A percentile compares a stretch with the other conserved stretches of the same genome.
Conservation (phyloP, 2,888 invertebrate genomes). For the Brenthis daphne region DNA sequence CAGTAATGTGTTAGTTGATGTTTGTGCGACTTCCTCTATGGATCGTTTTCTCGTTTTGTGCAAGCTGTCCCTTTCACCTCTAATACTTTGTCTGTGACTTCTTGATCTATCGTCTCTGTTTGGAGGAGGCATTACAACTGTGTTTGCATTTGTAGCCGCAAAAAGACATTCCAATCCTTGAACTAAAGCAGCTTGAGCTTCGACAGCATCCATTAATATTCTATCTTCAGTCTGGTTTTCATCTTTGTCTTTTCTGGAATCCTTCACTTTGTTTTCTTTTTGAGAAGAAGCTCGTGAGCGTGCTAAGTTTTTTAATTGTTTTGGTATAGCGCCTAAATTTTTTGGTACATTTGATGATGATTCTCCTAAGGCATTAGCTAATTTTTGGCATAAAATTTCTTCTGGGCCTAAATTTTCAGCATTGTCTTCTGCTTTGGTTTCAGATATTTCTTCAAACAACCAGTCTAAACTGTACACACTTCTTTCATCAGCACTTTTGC, state of each 20-base stretch:
- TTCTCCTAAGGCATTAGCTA: slow-evolving; percentile 67
- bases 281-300: slow-evolving; percentile 82
- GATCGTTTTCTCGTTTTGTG: slow-evolving; percentile 77
- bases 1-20: slow-evolving; percentile 84
- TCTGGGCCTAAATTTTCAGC: slow-evolving; percentile 58
- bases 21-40: slow-evolving; percentile 84
- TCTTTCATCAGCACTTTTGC: slow-evolving; percentile 69
- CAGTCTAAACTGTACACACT: slow-evolving; percentile 77
- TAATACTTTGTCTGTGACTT: slow-evolving; percentile 66
- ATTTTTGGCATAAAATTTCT: slow-evolving; percentile 60
- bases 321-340: slow-evolving; percentile 87
- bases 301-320: slow-evolving; percentile 83
- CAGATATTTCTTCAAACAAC: slow-evolving; percentile 71
- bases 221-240: slow-evolving; percentile 72
- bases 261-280: slow-evolving; percentile 79
- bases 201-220: slow-evolving; percentile 73
- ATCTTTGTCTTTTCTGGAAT: slow-evolving; percentile 73
- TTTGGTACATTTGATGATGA: slow-evolving; percentile 79
- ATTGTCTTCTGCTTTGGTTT: slow-evolving; percentile 46
- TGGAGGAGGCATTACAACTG: slow-evolving; percentile 74
- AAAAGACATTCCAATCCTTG: slow-evolving; percentile 79
- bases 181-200: slow-evolving; percentile 81
- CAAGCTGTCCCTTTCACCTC: slow-evolving; percentile 70
- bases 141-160: slow-evolving; percentile 76
- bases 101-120: slow-evolving; percentile 69